A percentile compares a stretch with the other conserved stretches of the same genome.
Conservation (phyloP, 1,140 invertebrate species). For the Drosophila elegans region DNA sequence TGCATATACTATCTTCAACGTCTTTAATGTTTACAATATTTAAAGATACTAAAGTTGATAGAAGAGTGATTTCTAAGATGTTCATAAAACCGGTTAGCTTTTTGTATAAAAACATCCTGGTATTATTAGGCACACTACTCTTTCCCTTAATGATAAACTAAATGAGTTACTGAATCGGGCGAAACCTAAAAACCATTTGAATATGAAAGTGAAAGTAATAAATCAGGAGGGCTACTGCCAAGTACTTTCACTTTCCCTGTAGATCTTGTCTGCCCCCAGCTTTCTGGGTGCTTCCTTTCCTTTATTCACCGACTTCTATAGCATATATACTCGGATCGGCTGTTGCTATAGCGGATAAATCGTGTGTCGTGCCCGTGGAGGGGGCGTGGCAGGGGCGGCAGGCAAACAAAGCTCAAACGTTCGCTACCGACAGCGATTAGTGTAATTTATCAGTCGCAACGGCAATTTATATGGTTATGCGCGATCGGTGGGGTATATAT, state of each 20-base stretch:
- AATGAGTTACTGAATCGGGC: not conserved
- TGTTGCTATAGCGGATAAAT: slow-evolving; percentile 12
- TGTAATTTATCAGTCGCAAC: slow-evolving; percentile 72
- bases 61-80: no score
- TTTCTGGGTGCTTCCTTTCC: not conserved
- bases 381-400: slow-evolving; percentile 2
- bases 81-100: no score
- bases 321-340: slow-evolving; percentile 15
- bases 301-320: not conserved
- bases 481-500: slow-evolving; percentile 15
- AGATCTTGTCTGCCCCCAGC: not conserved
- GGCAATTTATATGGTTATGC: slow-evolving; percentile 47
- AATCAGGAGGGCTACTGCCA: not conserved
- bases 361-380: slow-evolving; percentile 18
- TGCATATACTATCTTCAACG: no score
- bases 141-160: no score
- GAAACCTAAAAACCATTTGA: not conserved
- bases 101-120: no score
- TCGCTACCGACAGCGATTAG: slow-evolving; percentile 59
- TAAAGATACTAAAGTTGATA: no score
- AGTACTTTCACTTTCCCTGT: slow-evolving; percentile 7
- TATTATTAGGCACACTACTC: no score
- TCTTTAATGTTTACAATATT: no score
- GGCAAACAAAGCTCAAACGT: slow-evolving; percentile 43
- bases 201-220: not conserved